Evolutionary conservation across 2,888 invertebrate genomes (phyloP), one percentile per base, ranked within the genome.

Genomic region (Drosophila parthenogenetica): DNA sequence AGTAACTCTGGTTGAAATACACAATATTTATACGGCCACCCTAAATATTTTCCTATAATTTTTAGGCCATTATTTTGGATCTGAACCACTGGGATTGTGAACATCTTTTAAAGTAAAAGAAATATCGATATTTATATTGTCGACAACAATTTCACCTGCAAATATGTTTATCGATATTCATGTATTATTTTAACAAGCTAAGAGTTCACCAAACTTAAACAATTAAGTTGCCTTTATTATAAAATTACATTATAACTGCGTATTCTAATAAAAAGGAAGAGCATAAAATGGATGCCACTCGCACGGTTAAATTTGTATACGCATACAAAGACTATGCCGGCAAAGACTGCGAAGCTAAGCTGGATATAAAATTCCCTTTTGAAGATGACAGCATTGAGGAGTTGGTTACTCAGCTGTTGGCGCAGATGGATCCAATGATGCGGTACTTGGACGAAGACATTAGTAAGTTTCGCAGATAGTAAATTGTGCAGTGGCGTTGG

Each of bases 391-490:
- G 84, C 32, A 42, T 90, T n/a, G 90, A 91, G 42, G 92, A 92
- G 66, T 68, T 91, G 37, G 87, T 90, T 7, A 90, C 90, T 2
- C 82, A 87, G 53, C 54, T 91, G 3, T 65, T 92, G 73, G 80
- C 79, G 37, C 87, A 90, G 76, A 91, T 92, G 91, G 90, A 92
- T 69, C 91, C 91, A 0, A 85, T 87, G 68, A 91, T 92, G 92
- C 84, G 91, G 0, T 91, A 89, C 62, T 77, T 92, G 37, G 92
- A 92, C 63, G 91, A 90, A 62, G 87, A 90, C 42, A 77, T 79
- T 51, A 77, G 91, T 91, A 81, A 77, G 83, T 69, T 5, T 8
- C 1, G 74, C 53, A 35, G 13, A 5, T 3, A 1, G 8, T 29
- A 29, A 29, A 13, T 13, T 8, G 32, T 13, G 10, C 22, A 5